Evolutionary conservation across 2,888 invertebrate species (phyloP), one percentile per base, ranked within the genome.

Genomic region (Amblyjoppa proteus): DNA sequence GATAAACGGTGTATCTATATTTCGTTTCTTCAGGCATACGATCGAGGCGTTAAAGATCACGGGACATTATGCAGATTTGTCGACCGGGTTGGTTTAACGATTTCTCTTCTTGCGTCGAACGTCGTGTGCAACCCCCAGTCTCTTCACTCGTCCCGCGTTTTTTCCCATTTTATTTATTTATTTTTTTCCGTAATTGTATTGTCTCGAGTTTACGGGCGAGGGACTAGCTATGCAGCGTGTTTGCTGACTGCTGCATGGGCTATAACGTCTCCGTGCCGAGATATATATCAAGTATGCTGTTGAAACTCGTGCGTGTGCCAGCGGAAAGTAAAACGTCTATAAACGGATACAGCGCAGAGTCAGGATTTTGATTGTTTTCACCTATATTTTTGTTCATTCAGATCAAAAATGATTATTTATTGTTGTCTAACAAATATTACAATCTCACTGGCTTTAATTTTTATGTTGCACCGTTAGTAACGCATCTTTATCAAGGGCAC

Each of bases 11-110:
- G 45, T 6, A 45, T 70, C 13, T 64, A 28, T 73, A 75, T 82
- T 78, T 79, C 79, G 71, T 85, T 82, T 85, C 66, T 73, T 79
- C 79, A 73, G 51, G 82, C 82, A 82, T 88, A 53, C 85, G 85
- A 83, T 61, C 71, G 82, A 88, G 89, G 90, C 91, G 92, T 93
- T 94, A 94, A 94, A 93, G 92, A 93, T 93, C 93, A 93, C 91
- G 90, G 91, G 90, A 93, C 93, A 93, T 93, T 93, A 93, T 93
- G 92, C 93, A 93, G 93, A 94, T 94, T 94, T 94, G 94, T 93
- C 93, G 92, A 92, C 91, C 91, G 92, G 91, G 90, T 91, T 93
- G 92, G 86, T 93, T 94, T 94, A 93, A 94, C 92, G 94, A 92
- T 93, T 92, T 93, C 93, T 91, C 92, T 91, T 88, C 91, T 87